phyloP scores from a whole-genome alignment of 1,140 invertebrate genomes.

The Sinella curviseta region DNA sequence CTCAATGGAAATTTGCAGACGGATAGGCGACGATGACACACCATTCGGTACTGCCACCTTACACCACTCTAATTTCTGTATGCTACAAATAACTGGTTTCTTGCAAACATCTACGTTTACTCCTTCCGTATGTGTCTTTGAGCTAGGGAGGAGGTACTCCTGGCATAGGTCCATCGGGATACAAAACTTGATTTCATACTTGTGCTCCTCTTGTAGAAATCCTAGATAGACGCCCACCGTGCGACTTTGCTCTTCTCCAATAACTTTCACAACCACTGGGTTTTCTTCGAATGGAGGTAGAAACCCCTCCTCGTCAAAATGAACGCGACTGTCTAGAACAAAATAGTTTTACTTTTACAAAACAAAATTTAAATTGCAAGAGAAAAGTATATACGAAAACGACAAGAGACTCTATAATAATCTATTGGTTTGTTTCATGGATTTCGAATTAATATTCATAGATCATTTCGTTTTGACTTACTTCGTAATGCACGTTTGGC shows the following conservation, averaged over 20 bases:
- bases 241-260: constrained; percentile 20
- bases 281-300: constrained; percentile 12
- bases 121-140: neutral
- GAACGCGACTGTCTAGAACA: constrained; percentile 19
- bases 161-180: neutral
- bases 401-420: no score
- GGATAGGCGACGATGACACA: neutral
- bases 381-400: no score
- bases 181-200: constrained; percentile 22
- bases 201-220: constrained; percentile 27
- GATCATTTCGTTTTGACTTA: neutral
- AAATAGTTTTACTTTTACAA: no score
- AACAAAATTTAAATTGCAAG: neutral
- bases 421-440: no score
- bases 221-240: constrained; percentile 16
- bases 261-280: constrained; percentile 14
- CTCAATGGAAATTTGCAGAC: constrained; percentile 4
- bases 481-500: constrained; percentile 17
- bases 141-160: neutral
- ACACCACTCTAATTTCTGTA: constrained; percentile 4
- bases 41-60: neutral
- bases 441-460: no score
- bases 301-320: constrained; percentile 21
- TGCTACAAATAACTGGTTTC: neutral
- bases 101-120: neutral